These are phyloP conservation scores for Alectura lathami DNA, from an alignment of 2,113 vertebrate species.

Conservation along the genomic window DNA sequence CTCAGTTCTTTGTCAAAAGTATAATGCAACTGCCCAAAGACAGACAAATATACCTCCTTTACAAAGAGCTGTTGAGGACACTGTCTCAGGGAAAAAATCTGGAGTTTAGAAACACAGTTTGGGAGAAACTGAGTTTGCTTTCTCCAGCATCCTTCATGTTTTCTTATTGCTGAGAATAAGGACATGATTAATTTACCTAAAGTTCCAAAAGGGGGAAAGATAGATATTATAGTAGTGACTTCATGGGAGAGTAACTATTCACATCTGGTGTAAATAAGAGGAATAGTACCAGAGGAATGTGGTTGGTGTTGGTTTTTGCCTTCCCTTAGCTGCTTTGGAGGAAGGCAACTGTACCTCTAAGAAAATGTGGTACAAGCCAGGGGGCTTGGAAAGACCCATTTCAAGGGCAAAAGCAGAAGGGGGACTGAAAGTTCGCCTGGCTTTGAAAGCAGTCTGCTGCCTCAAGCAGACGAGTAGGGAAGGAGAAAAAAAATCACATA, in stretches of 20 bases:
- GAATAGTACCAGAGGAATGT: not conserved
- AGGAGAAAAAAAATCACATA: not conserved
- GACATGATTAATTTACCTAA: not conserved
- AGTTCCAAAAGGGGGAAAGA: not conserved
- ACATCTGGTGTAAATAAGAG: not conserved
- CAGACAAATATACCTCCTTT: not conserved
- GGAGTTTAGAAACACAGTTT: not conserved
- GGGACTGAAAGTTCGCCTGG: not conserved
- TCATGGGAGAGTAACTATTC: not conserved
- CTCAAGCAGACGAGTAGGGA: not conserved
- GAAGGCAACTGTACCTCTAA: not conserved
- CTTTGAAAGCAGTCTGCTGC: not conserved
- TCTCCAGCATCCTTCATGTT: not conserved
- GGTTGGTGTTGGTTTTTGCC: not conserved
- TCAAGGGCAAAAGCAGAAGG: not conserved
- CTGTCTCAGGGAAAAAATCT: not conserved
- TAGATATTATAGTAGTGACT: rapidly evolving
- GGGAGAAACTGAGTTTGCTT: not conserved
- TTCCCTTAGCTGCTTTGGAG: not conserved
- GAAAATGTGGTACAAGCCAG: not conserved
- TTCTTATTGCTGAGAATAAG: not conserved
- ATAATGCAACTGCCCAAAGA: not conserved
- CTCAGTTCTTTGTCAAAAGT: not conserved
- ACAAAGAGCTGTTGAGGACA: not conserved
- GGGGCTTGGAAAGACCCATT: not conserved